A percentile compares a stretch with the other conserved stretches of the same genome.
phyloP scores from a whole-genome alignment of 2,113 vertebrate species.

The Chaetorhynchus papuensis region DNA sequence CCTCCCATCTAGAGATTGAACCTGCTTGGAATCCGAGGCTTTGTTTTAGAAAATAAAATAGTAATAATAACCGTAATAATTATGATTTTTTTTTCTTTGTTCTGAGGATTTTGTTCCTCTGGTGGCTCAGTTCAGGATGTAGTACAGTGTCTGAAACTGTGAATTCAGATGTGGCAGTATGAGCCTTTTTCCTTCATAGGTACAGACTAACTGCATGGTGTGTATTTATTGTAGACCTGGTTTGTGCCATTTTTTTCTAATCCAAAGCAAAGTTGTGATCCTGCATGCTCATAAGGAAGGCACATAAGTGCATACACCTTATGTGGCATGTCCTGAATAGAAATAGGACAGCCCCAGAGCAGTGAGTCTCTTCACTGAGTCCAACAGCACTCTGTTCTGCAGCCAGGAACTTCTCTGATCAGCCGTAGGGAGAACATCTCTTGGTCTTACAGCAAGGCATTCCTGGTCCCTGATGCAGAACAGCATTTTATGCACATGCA shows the following conservation, averaged over 20 bases:
- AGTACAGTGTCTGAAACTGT: neutral
- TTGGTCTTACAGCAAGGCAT: neutral
- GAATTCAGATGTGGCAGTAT: neutral
- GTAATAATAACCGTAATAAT: neutral
- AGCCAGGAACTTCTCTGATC: neutral
- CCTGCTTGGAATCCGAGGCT: neutral
- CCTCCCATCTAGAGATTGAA: neutral
- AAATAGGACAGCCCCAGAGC: neutral
- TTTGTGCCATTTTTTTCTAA: neutral
- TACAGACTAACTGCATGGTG: neutral
- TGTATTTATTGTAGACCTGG: neutral
- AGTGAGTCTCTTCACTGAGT: neutral
- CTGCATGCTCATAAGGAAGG: neutral
- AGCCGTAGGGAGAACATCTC: neutral
- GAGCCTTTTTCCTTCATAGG: neutral
- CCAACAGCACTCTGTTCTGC: neutral
- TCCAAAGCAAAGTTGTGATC: neutral
- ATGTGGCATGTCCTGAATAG: neutral
- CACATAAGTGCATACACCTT: fast-evolving
- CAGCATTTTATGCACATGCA: neutral
- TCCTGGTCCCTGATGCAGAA: neutral
- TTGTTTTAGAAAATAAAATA: neutral
- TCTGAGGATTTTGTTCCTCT: neutral
- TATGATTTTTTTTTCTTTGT: neutral
- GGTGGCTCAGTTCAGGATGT: neutral